Conservation (phyloP, 2,797 vertebrate genomes). For the Heteromormyrus szaboi region DNA sequence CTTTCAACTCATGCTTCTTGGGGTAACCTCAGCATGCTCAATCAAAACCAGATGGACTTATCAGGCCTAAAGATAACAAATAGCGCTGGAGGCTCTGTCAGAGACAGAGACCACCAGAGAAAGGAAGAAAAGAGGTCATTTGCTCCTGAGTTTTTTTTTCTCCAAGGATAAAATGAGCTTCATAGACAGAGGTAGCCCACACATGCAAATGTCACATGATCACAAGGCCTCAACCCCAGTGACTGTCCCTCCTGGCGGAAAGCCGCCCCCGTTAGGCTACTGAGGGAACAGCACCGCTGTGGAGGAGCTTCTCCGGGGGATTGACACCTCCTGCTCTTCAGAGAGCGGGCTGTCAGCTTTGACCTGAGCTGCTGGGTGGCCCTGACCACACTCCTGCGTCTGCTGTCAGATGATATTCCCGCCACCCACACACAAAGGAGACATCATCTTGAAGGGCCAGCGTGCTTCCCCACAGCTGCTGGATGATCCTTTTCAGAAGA, state of each 20-base stretch:
- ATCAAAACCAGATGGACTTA: constrained; percentile 98
- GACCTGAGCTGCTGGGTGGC: constrained; percentile 75
- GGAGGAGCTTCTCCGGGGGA: background rate
- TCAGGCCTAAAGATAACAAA: constrained; percentile 94
- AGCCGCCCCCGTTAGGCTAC: background rate
- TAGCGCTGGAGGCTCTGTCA: constrained; percentile 75
- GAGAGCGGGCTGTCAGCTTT: constrained; percentile 65
- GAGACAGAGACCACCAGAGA: constrained; percentile 77
- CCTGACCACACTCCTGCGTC: constrained; percentile 62
- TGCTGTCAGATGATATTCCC: constrained; percentile 68
- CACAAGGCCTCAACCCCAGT: background rate
- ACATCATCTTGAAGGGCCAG: background rate
- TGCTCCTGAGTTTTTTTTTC: constrained; percentile 27
- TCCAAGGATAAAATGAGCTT: constrained; percentile 27
- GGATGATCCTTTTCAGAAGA: background rate
- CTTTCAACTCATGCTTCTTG: constrained; percentile 57
- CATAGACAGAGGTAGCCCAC: constrained; percentile 46
- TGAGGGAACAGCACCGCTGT: background rate
- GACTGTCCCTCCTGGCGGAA: background rate
- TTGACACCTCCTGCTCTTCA: constrained; percentile 17
- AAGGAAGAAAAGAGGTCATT: constrained; percentile 50
- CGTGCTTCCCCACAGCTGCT: background rate
- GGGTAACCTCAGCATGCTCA: constrained; percentile 84
- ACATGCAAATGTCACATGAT: constrained; percentile 31
- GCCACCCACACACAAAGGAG: constrained; percentile 48